Base-by-base conservation (phyloP, 2,888 invertebrate genomes). In the Trissolcus brochymenae region DNA sequence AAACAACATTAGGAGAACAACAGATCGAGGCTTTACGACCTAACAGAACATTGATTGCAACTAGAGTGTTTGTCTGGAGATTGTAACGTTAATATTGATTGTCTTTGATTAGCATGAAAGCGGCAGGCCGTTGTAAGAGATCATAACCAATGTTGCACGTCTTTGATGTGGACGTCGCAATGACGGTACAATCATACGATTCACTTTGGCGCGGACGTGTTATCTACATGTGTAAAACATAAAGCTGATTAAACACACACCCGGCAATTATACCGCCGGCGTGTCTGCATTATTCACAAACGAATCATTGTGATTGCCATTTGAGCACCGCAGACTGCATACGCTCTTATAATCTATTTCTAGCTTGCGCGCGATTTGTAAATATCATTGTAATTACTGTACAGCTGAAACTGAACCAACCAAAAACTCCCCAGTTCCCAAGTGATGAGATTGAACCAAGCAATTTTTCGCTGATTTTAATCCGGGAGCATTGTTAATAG, bases 31-130 rank as follows among this genome's bases (percentile, higher is more conserved):
- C 35, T 35, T 35, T 35, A 35, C 40, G 35, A 40, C 11, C 40
- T 41, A 41, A n/a, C 35, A 35, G 16, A 21, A 16, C 62, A 70
- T 62, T 56, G 65, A 72, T 72, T 65, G 49, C 59, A 54, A 46
- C 40, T 25, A 49, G 25, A 17, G n/a, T 61, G 66, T 61, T 57
- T 46, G 54, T 75, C 64, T 68, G 54, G 57, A 64, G 64, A 75
- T 59, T 59, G 75, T 64, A 19, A 21, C 65, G 35, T 66, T 66
- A 62, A 70, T 62, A 61, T 70, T 60, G 68, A 64, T 75, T 70
- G 64, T 75, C 59, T 53, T 75, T 75, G 64, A 74, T 67, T 74
- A 74, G 40, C 67, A 64, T 54, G 51, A 64, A 53, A 74, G 35
- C 68, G 40, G n/a, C 6, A 1, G 7, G 6, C 6, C 53, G 14